Evolutionary conservation across 2,113 vertebrate species (phyloP), one percentile per base, ranked within the genome.

Genomic region (Bubo blakistoni): DNA sequence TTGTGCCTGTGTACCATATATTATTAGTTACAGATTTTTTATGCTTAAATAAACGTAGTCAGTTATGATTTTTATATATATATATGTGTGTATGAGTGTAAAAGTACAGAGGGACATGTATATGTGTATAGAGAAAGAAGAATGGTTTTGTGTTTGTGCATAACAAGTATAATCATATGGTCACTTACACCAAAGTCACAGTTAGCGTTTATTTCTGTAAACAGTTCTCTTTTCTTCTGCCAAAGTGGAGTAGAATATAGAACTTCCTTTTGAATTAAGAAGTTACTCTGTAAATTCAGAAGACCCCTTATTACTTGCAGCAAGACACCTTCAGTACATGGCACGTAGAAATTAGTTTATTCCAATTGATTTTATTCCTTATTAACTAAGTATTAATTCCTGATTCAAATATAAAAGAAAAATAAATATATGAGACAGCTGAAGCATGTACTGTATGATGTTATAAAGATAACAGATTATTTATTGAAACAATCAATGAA

Each of bases 31-130:
- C 14, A 36, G 30, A 26, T 27, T 46, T 76, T 54, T 15, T 76
- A 46, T 72, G 42, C n/a, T 59, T 93, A 83, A 70, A 49, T 62
- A 83, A 76, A 36, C 67, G 59, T 2, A 63, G 16, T 4, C 16
- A 36, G 15, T 59, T 81, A 32, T 17, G 13, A 7, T 81, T 76
- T 67, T 76, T 71, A 34, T 63, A 34, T 86, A 15, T 7, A 25
- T 21, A 1, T 21, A 1, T 3, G 1, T 3, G 1, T 51, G 15
- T 26, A 63, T 59, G 66, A 80, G 16, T 17, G 16, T 58, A 27
- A 26, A 47, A 69, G 12, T 80, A 55, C 38, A 40, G 16, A 67
- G 34, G 26, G 5, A 20, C 3, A 5, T 34, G 30, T 18, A 11
- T 25, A 18, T 34, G 12, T 62, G 8, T 30, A 16, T 19, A 27